Percentiles rank a stretch among this genome's conserved stretches.
phyloP scores from a whole-genome alignment of 2,888 invertebrate genomes.

The Strigamia maritima region DNA sequence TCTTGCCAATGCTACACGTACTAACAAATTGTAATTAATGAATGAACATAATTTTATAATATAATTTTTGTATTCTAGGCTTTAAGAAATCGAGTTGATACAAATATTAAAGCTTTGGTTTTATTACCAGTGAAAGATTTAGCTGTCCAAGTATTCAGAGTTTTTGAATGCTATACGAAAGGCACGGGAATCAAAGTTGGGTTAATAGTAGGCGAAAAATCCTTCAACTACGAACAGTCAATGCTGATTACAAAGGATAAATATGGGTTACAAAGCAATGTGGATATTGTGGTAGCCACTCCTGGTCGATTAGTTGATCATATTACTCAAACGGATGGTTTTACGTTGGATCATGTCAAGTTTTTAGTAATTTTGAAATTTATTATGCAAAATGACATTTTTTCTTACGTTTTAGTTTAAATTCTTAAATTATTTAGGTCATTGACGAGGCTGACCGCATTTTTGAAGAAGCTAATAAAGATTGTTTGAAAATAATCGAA shows the following conservation, averaged over 20 bases:
- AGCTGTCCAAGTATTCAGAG: slow-evolving; percentile 81
- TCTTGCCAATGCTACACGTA: slow-evolving; percentile 82
- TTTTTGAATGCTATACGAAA: slow-evolving; percentile 62
- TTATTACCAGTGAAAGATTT: slow-evolving; percentile 90
- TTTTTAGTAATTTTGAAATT: slow-evolving; percentile 59
- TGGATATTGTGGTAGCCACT: slow-evolving; percentile 57
- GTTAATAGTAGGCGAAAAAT: neutral
- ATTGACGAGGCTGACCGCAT: slow-evolving; percentile 97
- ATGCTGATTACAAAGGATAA: neutral
- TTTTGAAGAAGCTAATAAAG: slow-evolving; percentile 84
- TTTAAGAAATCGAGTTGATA: slow-evolving; percentile 62
- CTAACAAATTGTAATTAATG: slow-evolving; percentile 13
- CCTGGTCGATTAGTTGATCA: slow-evolving; percentile 59
- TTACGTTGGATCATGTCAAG: slow-evolving; percentile 51
- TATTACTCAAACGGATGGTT: slow-evolving; percentile 51
- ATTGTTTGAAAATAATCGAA: slow-evolving; percentile 82
- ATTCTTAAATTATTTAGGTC: slow-evolving; percentile 59
- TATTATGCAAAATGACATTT: neutral
- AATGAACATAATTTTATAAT: neutral
- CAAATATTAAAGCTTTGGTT: slow-evolving; percentile 75
- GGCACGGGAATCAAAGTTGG: slow-evolving; percentile 57
- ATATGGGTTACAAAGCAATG: slow-evolving; percentile 45
- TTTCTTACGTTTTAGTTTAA: neutral
- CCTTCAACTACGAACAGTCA: neutral
- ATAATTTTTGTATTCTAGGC: slow-evolving; percentile 53